Conservation (phyloP, 2,888 invertebrate genomes). For the Tenthredo distinguenda region DNA sequence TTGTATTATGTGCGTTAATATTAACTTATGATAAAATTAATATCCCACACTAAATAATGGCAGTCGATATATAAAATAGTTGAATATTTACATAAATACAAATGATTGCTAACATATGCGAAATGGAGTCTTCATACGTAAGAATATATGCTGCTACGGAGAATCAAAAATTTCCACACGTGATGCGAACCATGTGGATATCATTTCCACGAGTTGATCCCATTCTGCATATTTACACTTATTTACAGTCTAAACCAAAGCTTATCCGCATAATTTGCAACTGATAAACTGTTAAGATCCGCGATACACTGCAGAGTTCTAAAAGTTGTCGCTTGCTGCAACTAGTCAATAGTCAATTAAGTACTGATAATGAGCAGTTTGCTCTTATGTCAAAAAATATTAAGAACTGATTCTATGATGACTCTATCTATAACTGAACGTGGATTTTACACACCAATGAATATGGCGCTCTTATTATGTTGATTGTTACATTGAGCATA, state of each 20-base stretch:
- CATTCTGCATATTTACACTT: conserved; percentile 38
- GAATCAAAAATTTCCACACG: neutral
- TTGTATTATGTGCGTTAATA: conserved; percentile 32
- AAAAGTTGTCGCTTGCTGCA: neutral
- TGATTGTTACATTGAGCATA: neutral
- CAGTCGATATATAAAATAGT: conserved; percentile 49
- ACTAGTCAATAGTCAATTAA: conserved; percentile 5
- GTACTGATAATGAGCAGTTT: conserved; percentile 18
- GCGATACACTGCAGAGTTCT: neutral
- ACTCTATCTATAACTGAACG: neutral
- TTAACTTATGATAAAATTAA: conserved; percentile 24
- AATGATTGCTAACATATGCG: conserved; percentile 21
- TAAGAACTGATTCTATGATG: conserved; percentile 13
- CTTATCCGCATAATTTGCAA: neutral
- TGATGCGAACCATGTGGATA: neutral
- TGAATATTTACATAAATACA: conserved; percentile 53
- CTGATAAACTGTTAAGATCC: neutral
- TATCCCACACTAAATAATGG: conserved; percentile 35
- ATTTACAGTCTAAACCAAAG: conserved; percentile 25
- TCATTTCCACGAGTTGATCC: neutral
- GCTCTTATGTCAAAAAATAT: neutral
- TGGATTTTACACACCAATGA: neutral
- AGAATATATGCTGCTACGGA: neutral
- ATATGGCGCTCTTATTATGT: neutral
- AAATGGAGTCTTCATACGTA: conserved; percentile 10